Evolutionary conservation across 1,140 invertebrate genomes (phyloP).

Genomic region (Magallana ariakensis): DNA sequence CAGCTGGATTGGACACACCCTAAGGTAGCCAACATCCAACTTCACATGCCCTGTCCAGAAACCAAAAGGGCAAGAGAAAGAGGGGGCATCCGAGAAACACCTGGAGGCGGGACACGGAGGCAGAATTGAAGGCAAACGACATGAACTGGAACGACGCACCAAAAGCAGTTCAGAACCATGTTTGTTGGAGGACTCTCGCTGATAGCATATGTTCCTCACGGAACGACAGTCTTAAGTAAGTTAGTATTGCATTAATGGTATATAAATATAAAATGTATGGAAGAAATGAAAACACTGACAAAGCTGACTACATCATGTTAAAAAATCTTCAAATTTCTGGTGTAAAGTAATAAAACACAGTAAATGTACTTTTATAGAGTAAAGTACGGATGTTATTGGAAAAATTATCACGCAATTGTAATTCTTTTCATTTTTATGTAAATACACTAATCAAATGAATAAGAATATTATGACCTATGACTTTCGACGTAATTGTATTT

Average conservation of each 20-base stretch:
- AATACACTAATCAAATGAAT: too few species aligned
- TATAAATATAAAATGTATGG: too few species aligned
- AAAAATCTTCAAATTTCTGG: too few species aligned
- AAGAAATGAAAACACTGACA: too few species aligned
- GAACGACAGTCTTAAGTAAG: slow-evolving; percentile 15
- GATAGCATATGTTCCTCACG: neutral
- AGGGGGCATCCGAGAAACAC: slow-evolving; percentile 12
- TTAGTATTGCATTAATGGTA: neutral
- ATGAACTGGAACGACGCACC: neutral
- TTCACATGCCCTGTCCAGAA: slow-evolving; percentile 52
- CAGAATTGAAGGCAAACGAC: neutral
- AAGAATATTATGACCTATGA: too few species aligned
- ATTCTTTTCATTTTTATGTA: too few species aligned
- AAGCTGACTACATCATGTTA: too few species aligned
- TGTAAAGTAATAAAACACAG: too few species aligned
- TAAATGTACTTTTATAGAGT: too few species aligned
- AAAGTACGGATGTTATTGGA: too few species aligned
- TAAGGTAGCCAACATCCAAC: slow-evolving; percentile 44
- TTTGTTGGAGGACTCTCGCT: neutral
- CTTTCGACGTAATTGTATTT: too few species aligned
- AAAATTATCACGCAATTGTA: too few species aligned
- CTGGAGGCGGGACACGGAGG: neutral
- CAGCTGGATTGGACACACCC: slow-evolving; percentile 57
- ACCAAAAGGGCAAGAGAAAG: slow-evolving; percentile 50
- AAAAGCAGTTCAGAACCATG: neutral